A percentile compares a stretch with the other conserved stretches of the same genome.
Evolutionary conservation across 2,797 vertebrate species (phyloP).

Genomic region (Acanthopagrus latus): DNA sequence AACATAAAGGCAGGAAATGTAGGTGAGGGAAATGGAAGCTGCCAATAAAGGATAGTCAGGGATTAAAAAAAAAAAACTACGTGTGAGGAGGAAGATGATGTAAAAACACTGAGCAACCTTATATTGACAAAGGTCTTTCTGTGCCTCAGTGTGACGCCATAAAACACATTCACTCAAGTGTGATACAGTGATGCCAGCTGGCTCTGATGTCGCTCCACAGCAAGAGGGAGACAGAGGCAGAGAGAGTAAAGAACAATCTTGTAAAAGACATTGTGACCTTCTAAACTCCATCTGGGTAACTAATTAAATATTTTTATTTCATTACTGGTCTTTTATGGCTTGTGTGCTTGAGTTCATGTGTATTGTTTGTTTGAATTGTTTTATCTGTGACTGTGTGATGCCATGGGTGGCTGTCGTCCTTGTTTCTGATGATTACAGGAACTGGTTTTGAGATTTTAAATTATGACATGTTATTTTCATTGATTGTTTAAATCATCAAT

Average conservation of each 20-base stretch:
- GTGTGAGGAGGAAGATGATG: background rate
- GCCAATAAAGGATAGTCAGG: conserved; percentile 21
- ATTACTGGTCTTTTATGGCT: background rate
- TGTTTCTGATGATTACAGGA: too few species aligned
- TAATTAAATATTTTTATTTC: background rate
- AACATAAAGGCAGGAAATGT: conserved; percentile 32
- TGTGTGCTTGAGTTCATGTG: too few species aligned
- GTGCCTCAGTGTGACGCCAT: conserved; percentile 22
- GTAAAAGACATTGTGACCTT: conserved; percentile 13
- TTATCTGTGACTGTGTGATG: too few species aligned
- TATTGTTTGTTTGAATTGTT: too few species aligned
- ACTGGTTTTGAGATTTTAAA: too few species aligned
- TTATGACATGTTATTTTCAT: too few species aligned
- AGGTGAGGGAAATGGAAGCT: conserved; percentile 25
- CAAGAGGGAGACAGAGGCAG: background rate
- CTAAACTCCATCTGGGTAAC: background rate
- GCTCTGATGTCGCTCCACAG: conserved; percentile 21
- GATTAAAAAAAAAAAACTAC: conserved; percentile 1
- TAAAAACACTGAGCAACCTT: background rate
- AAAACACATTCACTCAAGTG: conserved; percentile 40
- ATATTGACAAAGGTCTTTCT: conserved; percentile 36
- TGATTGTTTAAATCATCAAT: too few species aligned
- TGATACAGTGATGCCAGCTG: conserved; percentile 35
- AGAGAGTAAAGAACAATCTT: background rate
- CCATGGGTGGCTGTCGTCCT: too few species aligned